phyloP scores from a whole-genome alignment of 2,113 vertebrate species.

The Suricata suricatta region DNA sequence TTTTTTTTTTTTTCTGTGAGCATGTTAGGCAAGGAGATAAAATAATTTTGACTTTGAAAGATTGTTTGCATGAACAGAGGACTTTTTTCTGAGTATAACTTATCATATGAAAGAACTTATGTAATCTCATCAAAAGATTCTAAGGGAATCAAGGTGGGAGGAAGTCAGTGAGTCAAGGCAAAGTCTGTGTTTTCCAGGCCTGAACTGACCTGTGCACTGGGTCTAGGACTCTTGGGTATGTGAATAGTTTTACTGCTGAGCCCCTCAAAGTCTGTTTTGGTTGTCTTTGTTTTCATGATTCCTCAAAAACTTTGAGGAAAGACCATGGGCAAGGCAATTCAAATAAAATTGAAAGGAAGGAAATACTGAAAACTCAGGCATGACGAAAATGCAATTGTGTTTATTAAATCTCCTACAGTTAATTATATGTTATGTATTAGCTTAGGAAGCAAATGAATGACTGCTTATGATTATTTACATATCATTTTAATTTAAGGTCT shows the following conservation, averaged over 20 bases:
- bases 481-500: constrained; percentile 38
- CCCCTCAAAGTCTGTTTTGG: not conserved
- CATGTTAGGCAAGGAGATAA: not conserved
- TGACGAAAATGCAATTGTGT: not conserved
- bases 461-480: not conserved
- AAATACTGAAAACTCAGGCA: not conserved
- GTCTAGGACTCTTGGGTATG: not conserved
- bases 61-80: not conserved
- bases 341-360: not conserved
- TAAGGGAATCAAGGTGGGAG: not conserved
- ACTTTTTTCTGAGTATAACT: not conserved
- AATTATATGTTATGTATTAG: not conserved
- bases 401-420: constrained; percentile 42
- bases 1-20: not conserved
- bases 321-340: not conserved
- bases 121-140: not conserved
- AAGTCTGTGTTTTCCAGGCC: not conserved
- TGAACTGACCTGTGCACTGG: not conserved
- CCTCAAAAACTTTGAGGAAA: not conserved
- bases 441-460: constrained; percentile 36
- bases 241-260: not conserved
- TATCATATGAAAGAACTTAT: not conserved
- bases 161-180: not conserved
- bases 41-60: not conserved
- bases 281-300: not conserved